phyloP scores from a whole-genome alignment of 2,888 invertebrate genomes.

The Agrenia bidenticulata region DNA sequence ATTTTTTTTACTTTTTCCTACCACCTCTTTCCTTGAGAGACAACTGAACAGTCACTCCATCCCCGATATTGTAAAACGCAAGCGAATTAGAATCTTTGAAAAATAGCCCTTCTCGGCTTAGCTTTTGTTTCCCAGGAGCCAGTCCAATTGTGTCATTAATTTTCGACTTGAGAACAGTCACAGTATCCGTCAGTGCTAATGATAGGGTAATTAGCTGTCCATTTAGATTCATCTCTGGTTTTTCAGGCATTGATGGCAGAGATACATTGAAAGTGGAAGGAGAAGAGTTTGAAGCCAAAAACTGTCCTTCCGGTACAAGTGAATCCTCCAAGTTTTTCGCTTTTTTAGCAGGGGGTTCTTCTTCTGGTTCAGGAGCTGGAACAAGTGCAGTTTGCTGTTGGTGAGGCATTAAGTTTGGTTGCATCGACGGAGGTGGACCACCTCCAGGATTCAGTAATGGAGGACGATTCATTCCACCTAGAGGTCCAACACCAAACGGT shows the following conservation, averaged over 20 bases:
- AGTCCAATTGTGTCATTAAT: constrained; percentile 84
- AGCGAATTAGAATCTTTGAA: constrained; percentile 94
- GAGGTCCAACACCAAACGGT: constrained; percentile 45
- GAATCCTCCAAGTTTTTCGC: constrained; percentile 82
- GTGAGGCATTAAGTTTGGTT: constrained; percentile 48
- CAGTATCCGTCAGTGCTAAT: constrained; percentile 73
- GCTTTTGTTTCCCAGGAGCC: constrained; percentile 95
- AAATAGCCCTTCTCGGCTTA: constrained; percentile 95
- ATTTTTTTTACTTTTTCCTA: constrained; percentile 82
- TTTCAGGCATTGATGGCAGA: constrained; percentile 81
- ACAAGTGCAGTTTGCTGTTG: constrained; percentile 30
- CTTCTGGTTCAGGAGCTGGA: constrained; percentile 64
- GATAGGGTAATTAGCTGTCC: constrained; percentile 82
- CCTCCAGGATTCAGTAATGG: constrained; percentile 58
- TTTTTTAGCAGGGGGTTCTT: constrained; percentile 85
- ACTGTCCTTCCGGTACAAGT: constrained; percentile 83
- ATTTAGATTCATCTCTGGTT: constrained; percentile 91
- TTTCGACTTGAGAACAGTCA: constrained; percentile 83
- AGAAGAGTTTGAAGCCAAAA: constrained; percentile 70
- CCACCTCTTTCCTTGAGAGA: constrained; percentile 97
- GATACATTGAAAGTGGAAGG: constrained; percentile 79
- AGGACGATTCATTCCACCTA: constrained; percentile 56
- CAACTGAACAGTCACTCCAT: constrained; percentile 79
- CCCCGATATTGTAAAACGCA: constrained; percentile 92
- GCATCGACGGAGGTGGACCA: constrained; percentile 12